Evolutionary conservation across 2,113 vertebrate genomes (phyloP), one percentile per base, ranked within the genome.

Genomic region (Murina feae): DNA sequence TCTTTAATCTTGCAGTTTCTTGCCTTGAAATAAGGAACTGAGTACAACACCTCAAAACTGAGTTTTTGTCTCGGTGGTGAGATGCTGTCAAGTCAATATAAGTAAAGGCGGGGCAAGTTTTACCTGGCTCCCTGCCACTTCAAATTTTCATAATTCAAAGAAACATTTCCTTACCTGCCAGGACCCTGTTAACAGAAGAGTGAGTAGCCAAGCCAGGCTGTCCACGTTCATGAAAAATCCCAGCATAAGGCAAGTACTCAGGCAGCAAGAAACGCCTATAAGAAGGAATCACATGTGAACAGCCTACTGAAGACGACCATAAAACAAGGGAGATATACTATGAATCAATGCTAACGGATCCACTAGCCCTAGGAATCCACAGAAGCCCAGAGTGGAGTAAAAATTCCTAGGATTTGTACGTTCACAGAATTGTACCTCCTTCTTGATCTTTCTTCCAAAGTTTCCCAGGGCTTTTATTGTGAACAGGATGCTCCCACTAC

Each of bases 231-330:
- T 99, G 99, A 98, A 99, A 99, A 98, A 99, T 99, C 63, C 99
- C 99, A 93, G 99, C 99, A 51, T 99, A 99, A 96, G 99, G 99
- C 98, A 99, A 98, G 93, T 99, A 99, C 96, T 99, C 99, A 0
- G 99, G 99, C 92, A 99, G 98, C 96, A 99, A 98, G 97, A 99
- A 99, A 47, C 99, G 99, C 96, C 99, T 99, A 92, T 8, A 96
- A 97, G 96, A 80, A 96, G 75, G 83, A 88, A 93, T n/a, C 28
- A 74, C 1, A 1, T 55, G 49, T 94, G 84, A 97, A 95, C 92
- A 95, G 32, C 11, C 86, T 44, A 47, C 51, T 79, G 85, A 58
- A 76, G 44, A 85, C 49, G 4, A 94, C 17, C 66, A 89, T 35
- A 75, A 71, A 79, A 90, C 55, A 93, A 94, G 86, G 47, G 83